These are phyloP conservation scores for Ciconia stormi DNA, from an alignment of 2,113 vertebrate genomes.

Conservation along the genomic window DNA sequence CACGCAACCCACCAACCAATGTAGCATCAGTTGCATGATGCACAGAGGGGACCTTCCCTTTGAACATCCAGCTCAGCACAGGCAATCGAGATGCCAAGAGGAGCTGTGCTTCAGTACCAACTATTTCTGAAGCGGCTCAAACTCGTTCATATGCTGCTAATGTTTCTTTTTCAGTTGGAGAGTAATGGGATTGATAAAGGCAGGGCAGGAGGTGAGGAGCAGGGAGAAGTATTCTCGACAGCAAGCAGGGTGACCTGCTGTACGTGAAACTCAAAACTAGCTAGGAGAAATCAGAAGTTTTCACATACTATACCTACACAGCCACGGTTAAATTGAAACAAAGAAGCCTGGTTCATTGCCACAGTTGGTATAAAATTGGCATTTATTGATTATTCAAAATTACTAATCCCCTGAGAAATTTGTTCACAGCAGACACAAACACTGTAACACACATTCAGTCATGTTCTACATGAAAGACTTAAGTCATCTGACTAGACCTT, in stretches of 20 bases:
- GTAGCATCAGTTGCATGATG: neutral
- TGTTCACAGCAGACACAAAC: neutral
- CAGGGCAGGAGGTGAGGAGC: neutral
- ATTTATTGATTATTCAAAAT: conserved; percentile 27
- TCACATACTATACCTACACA: neutral
- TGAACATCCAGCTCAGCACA: neutral
- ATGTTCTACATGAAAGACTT: neutral
- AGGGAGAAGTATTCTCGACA: neutral
- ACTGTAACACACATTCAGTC: neutral
- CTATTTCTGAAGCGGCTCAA: neutral
- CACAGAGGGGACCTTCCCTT: neutral
- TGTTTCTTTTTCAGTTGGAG: neutral
- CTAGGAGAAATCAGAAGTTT: neutral
- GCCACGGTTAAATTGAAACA: neutral
- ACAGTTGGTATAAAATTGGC: neutral
- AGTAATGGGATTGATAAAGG: neutral
- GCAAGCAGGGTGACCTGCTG: neutral
- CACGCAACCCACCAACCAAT: too few species aligned
- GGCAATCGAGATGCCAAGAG: neutral
- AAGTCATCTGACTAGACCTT: neutral
- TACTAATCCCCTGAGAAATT: neutral
- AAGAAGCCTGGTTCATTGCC: neutral
- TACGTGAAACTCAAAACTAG: neutral
- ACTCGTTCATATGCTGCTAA: too few species aligned
- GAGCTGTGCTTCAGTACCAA: neutral